A percentile compares a stretch with the other conserved stretches of the same genome.
These are phyloP conservation scores for Engraulis encrasicolus DNA, from an alignment of 2,113 vertebrate genomes.

Conservation along the genomic window DNA sequence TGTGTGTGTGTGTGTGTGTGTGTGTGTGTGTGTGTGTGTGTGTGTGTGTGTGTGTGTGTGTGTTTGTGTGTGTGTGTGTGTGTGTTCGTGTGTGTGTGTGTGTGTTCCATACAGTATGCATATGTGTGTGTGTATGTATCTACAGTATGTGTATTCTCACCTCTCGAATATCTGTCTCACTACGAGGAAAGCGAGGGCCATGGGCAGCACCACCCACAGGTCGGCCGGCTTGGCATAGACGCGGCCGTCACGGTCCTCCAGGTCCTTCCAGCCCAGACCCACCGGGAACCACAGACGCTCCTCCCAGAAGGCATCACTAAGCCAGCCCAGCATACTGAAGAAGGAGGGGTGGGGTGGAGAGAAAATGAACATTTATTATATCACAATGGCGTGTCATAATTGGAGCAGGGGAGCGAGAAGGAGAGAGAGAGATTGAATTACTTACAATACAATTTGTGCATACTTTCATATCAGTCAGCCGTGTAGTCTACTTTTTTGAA, in stretches of 20 bases:
- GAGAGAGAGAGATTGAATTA: background rate
- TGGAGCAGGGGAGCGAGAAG: background rate
- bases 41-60: too few relatives aligned
- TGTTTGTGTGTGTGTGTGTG: too few relatives aligned
- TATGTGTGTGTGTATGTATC: background rate
- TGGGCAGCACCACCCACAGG: slow-evolving; percentile 86
- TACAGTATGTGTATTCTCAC: slow-evolving; percentile 69
- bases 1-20: too few relatives aligned
- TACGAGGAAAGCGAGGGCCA: slow-evolving; percentile 86
- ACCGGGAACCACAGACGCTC: slow-evolving; percentile 90
- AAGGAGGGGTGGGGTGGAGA: background rate
- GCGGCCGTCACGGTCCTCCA: slow-evolving; percentile 85
- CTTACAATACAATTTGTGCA: background rate
- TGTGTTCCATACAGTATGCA: too few relatives aligned
- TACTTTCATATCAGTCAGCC: background rate
- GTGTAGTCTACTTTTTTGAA: too few relatives aligned
- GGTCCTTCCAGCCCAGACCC: slow-evolving; percentile 91
- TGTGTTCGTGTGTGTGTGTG: too few relatives aligned
- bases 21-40: too few relatives aligned
- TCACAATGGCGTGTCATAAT: too few relatives aligned
- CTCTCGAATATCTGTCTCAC: slow-evolving; percentile 90
- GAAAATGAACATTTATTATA: too few relatives aligned
- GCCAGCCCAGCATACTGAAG: slow-evolving; percentile 84
- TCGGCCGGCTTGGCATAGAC: slow-evolving; percentile 86
- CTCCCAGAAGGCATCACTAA: slow-evolving; percentile 92